These are phyloP conservation scores for Sebastes minor DNA, from an alignment of 2,797 vertebrate genomes.

Conservation along the genomic window DNA sequence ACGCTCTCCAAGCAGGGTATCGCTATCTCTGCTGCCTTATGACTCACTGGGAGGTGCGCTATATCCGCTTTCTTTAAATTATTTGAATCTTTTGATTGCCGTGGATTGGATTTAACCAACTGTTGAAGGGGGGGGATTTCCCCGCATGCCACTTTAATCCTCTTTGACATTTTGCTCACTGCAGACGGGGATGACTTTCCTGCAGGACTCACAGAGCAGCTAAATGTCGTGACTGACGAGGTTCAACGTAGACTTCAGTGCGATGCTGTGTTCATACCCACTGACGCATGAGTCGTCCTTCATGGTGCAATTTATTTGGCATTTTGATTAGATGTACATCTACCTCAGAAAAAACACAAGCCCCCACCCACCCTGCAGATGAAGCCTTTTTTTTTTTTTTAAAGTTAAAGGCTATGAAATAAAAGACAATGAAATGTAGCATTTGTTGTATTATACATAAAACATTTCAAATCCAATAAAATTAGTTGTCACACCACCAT, in stretches of 20 bases:
- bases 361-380: slow-evolving; percentile 77
- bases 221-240: slow-evolving; percentile 54
- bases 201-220: slow-evolving; percentile 17
- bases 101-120: slow-evolving; percentile 25
- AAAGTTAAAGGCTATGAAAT: slow-evolving; percentile 73
- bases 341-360: slow-evolving; percentile 81
- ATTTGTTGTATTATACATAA: slow-evolving; percentile 80
- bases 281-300: slow-evolving; percentile 64
- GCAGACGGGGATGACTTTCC: slow-evolving; percentile 52
- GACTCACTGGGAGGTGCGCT: slow-evolving; percentile 51
- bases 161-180: slow-evolving; percentile 62
- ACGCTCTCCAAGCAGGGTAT: slow-evolving; percentile 50
- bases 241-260: slow-evolving; percentile 18
- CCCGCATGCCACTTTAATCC: slow-evolving; percentile 53
- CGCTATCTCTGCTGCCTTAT: slow-evolving; percentile 51
- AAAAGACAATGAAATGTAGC: slow-evolving; percentile 80
- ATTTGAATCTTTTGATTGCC: slow-evolving; percentile 42
- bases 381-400: slow-evolving; percentile 74
- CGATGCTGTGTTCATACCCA: slow-evolving; percentile 35
- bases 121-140: slow-evolving; percentile 38
- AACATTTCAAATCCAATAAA: slow-evolving; percentile 69
- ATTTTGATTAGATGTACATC: slow-evolving; percentile 93
- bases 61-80: slow-evolving; percentile 67
- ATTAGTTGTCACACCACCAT: slow-evolving; percentile 77
- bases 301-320: slow-evolving; percentile 96